phyloP scores from a whole-genome alignment of 2,888 invertebrate genomes.

The Quadroppia sp. region DNA sequence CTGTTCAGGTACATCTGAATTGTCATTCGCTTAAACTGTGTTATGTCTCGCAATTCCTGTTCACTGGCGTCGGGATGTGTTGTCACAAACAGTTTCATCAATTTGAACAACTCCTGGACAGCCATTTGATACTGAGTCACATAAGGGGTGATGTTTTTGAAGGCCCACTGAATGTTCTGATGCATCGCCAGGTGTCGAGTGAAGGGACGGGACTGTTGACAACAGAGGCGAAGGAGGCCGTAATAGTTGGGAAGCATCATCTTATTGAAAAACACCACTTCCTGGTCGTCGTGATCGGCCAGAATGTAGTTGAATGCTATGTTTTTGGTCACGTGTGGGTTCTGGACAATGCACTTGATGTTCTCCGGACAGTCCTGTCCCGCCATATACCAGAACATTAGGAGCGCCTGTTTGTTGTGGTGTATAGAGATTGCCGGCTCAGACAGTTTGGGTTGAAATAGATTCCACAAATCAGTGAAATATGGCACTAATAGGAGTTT shows the following conservation, averaged over 20 bases:
- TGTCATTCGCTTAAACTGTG: constrained; percentile 72
- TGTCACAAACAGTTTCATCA: constrained; percentile 83
- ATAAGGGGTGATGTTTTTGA: constrained; percentile 93
- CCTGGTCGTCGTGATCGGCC: constrained; percentile 93
- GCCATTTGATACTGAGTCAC: constrained; percentile 87
- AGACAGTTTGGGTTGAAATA: constrained; percentile 88
- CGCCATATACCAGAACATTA: constrained; percentile 90
- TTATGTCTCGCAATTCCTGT: constrained; percentile 74
- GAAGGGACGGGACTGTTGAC: constrained; percentile 78
- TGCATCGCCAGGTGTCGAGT: constrained; percentile 81
- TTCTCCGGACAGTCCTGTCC: constrained; percentile 90
- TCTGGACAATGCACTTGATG: constrained; percentile 77
- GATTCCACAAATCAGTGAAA: constrained; percentile 84
- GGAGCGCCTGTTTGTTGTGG: constrained; percentile 87
- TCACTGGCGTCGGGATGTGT: constrained; percentile 72
- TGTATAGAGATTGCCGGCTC: constrained; percentile 92
- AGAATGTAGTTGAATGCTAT: constrained; percentile 94
- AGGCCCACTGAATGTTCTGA: constrained; percentile 95
- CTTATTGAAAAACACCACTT: constrained; percentile 87
- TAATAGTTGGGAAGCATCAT: constrained; percentile 85
- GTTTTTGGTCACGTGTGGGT: constrained; percentile 82
- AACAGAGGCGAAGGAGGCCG: constrained; percentile 80
- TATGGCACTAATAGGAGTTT: constrained; percentile 92
- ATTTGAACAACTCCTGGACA: constrained; percentile 82
- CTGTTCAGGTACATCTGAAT: constrained; percentile 58